These are phyloP conservation scores for Protophormia terraenovae DNA, from an alignment of 2,888 invertebrate species.

Conservation along the genomic window DNA sequence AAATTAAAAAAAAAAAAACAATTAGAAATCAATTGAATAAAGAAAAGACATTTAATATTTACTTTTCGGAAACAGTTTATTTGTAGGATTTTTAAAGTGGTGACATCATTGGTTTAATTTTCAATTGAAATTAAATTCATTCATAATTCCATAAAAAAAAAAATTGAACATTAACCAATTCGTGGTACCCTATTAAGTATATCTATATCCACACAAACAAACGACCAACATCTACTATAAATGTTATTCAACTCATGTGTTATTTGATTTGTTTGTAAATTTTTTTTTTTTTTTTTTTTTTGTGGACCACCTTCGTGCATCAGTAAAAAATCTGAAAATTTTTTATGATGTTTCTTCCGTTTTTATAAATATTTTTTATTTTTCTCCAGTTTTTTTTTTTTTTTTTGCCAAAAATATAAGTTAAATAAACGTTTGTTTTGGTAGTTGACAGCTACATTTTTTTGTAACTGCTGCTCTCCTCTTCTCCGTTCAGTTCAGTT, in stretches of 20 bases:
- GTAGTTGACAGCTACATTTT: constrained; percentile 62
- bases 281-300: too few relatives aligned
- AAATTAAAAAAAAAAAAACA: too few relatives aligned
- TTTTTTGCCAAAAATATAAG: constrained; percentile 43
- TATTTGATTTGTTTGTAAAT: constrained; percentile 50
- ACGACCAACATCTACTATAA: background rate
- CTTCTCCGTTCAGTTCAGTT: background rate
- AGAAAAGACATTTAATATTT: too few relatives aligned
- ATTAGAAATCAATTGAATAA: too few relatives aligned
- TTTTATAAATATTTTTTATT: constrained; percentile 29
- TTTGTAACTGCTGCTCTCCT: background rate
- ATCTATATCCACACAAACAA: background rate
- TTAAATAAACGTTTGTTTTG: constrained; percentile 64
- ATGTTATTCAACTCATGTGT: constrained; percentile 22
- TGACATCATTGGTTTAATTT: too few relatives aligned
- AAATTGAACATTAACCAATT: background rate
- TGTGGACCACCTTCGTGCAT: constrained; percentile 59
- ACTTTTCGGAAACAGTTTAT: too few relatives aligned
- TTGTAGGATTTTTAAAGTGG: too few relatives aligned
- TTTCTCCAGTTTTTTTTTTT: background rate
- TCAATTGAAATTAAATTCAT: too few relatives aligned
- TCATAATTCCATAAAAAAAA: too few relatives aligned
- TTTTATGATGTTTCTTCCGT: constrained; percentile 43
- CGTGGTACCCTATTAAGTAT: background rate
- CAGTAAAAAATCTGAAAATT: constrained; percentile 4